phyloP scores from a whole-genome alignment of 2,113 vertebrate species.

The Chamaea fasciata region DNA sequence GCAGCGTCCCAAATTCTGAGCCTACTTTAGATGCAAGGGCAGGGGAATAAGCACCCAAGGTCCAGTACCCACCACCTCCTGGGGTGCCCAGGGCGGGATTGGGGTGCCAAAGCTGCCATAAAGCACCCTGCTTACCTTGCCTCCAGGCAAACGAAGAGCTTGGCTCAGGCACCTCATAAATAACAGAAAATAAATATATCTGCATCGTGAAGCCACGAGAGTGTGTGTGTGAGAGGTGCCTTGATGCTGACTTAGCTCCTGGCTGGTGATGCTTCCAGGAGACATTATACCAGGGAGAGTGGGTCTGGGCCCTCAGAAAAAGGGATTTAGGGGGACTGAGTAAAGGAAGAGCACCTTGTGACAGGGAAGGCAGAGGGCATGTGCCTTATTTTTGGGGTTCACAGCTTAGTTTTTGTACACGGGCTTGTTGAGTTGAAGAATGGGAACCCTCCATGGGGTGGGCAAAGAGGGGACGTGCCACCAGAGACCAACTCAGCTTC shows the following conservation, averaged over 20 bases:
- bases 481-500: neutral
- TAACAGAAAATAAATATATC: neutral
- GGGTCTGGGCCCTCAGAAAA: neutral
- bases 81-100: neutral
- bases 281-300: neutral
- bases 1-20: neutral
- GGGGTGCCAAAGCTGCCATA: neutral
- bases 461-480: fast-evolving
- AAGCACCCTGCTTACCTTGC: neutral
- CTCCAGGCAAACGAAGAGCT: neutral
- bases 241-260: neutral
- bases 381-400: neutral
- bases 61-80: neutral
- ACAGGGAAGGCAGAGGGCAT: neutral
- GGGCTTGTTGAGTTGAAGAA: neutral
- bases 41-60: neutral
- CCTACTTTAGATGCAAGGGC: neutral
- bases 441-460: neutral
- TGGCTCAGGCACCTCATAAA: neutral
- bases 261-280: neutral
- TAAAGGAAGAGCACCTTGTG: neutral
- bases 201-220: neutral
- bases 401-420: neutral
- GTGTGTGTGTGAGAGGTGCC: neutral
- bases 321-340: neutral